Evolutionary conservation across 2,113 vertebrate genomes (phyloP), one percentile per base, ranked within the genome.

Genomic region (Blennius ocellaris): DNA sequence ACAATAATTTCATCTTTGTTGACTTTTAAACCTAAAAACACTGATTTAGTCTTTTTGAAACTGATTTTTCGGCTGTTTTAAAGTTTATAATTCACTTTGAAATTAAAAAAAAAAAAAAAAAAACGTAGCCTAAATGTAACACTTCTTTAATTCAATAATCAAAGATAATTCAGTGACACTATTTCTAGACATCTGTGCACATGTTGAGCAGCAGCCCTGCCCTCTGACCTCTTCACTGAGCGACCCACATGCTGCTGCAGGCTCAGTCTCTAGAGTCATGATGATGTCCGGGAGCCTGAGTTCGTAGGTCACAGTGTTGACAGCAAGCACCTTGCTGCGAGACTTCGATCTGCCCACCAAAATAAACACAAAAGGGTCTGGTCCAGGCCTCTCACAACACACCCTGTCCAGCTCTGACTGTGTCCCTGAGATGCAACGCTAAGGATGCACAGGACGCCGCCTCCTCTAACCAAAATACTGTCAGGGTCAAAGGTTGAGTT

Each of bases 291-390:
- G 72, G 61, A 39, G 78, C 63, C 83, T 8, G 78, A 68, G 91
- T 90, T 92, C 89, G 54, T 62, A 92, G 92, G 92, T 94, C 92
- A 85, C 61, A 6, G 84, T 11, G 92, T 90, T 94, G 93, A 94
- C 93, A 94, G 92, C 82, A 43, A 89, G 93, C 91, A 92, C 91
- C 93, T 93, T 91, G 89, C 92, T 93, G 92, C 69, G 92, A 92
- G 90, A 88, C 83, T 89, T 81, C 73, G 61, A 78, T 84, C 79
- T 81, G 68, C 82, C 84, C 86, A 83, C 57, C 78, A 92, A 94
- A 92, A 89, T 91, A 92, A 94, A 94, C 91, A 92, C 71, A 76
- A 74, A 60, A 80, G 87, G 80, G 63, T 70, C 67, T 62, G 62
- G 62, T 83, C 14, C 59, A 51, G 73, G 67, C 76, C 78, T 73